A percentile compares a stretch with the other conserved stretches of the same genome.
These are phyloP conservation scores for Bursaphelenchus mucronatus DNA, from an alignment of 1,140 invertebrate species.

Conservation along the genomic window DNA sequence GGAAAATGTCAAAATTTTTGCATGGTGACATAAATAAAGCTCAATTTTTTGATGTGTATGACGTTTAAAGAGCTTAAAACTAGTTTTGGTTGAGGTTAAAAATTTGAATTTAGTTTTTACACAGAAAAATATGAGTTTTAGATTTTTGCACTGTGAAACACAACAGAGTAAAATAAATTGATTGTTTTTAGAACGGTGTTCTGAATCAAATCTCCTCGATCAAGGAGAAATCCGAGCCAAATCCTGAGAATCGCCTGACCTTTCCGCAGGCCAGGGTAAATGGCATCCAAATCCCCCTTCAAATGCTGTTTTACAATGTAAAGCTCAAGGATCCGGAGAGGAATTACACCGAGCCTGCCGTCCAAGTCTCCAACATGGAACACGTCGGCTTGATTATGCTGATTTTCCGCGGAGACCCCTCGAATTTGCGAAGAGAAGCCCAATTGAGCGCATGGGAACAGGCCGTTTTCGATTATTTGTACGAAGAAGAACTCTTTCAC, in stretches of 20 bases:
- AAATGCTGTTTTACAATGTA: slow-evolving; percentile 48
- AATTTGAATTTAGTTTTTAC: no score
- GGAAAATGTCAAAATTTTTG: no score
- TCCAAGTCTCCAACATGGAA: slow-evolving; percentile 52
- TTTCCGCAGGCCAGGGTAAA: slow-evolving; percentile 44
- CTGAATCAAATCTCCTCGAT: slow-evolving; percentile 6
- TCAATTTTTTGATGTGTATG: no score
- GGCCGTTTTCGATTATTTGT: slow-evolving; percentile 39
- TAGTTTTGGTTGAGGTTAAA: no score
- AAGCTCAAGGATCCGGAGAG: slow-evolving; percentile 14
- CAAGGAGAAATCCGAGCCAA: slow-evolving; percentile 1
- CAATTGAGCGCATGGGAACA: slow-evolving; percentile 45
- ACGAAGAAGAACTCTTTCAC: slow-evolving; percentile 37
- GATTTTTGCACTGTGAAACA: no score
- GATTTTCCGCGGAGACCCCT: slow-evolving; percentile 50
- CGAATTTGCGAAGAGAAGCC: slow-evolving; percentile 18
- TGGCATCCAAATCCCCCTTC: slow-evolving; percentile 45
- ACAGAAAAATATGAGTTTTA: no score
- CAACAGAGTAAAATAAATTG: no score
- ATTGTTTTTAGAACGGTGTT: slow-evolving; percentile 29
- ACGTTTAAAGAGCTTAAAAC: no score
- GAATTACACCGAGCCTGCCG: not conserved
- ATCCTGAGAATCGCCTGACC: slow-evolving; percentile 24
- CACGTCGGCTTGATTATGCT: slow-evolving; percentile 45
- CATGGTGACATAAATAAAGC: no score